A percentile compares a stretch with the other conserved stretches of the same genome.
Evolutionary conservation across 2,888 invertebrate genomes (phyloP).

Genomic region (Zootermopsis nevadensis): DNA sequence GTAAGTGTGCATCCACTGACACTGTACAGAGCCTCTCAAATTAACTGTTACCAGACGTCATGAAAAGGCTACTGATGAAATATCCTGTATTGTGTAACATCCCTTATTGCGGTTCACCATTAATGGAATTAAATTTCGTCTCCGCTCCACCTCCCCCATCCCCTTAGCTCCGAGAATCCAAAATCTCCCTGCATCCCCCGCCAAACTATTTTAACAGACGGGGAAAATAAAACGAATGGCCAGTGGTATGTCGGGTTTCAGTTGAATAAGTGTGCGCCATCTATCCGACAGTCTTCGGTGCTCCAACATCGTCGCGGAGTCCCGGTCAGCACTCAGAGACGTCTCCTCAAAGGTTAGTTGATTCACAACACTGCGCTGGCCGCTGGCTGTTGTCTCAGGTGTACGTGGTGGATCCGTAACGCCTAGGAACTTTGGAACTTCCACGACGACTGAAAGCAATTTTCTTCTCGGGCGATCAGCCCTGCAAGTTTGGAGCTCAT

Average conservation of each 20-base stretch:
- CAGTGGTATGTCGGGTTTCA: slow-evolving; percentile 16
- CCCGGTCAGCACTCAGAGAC: no score
- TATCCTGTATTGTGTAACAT: background rate
- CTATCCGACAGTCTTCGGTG: slow-evolving; percentile 14
- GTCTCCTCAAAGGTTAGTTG: no score
- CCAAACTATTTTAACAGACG: slow-evolving; percentile 12
- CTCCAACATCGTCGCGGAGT: background rate
- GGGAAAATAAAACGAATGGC: slow-evolving; percentile 35
- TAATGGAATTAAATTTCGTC: slow-evolving; percentile 35
- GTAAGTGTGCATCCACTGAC: no score
- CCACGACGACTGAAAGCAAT: no score
- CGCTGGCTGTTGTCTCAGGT: no score
- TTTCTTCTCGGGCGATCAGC: no score
- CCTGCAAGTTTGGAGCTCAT: no score
- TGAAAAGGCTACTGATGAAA: background rate
- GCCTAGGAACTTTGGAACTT: no score
- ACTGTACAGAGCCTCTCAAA: background rate
- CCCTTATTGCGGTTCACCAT: slow-evolving; percentile 35
- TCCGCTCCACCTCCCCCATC: background rate
- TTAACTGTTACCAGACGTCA: slow-evolving; percentile 29
- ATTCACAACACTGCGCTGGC: no score
- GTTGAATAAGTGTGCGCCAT: slow-evolving; percentile 1
- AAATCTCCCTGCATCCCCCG: background rate
- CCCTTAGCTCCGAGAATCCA: no score
- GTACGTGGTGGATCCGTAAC: no score